Evolutionary conservation across 2,113 vertebrate species (phyloP), one percentile per base, ranked within the genome.

Genomic region (Pachyramphus minor): DNA sequence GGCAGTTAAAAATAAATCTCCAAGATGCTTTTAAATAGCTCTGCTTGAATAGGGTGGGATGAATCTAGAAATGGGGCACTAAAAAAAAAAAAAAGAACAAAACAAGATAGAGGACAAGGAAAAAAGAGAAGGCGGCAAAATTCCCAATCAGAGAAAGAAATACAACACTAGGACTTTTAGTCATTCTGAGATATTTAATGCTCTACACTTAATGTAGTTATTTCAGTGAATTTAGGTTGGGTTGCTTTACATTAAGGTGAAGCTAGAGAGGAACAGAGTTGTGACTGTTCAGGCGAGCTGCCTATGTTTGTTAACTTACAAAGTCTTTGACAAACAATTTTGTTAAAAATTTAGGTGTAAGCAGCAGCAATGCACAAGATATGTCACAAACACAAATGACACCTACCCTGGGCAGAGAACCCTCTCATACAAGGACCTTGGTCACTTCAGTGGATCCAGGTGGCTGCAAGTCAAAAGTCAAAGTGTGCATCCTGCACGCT

Each of bases 1-100:
- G 56, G 69, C 64, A 68, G 89, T 64, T 84, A 88, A 94, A 97
- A 94, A 97, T 96, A 95, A 79, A 89, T 31, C 30, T 77, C 45
- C 39, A n/a, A 11, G 39, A 56, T 64, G n/a, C 25, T 72, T 89
- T 45, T 8, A 35, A 88, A 72, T 68, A 60, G 35, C 28, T 49
- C 73, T 88, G n/a, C 64, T 90, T 39, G 1, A n/a, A 50, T 55
- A 37, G 3, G 4, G 4, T 22, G 27, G 52, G 53, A 33, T 22
- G 78, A 77, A 63, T 27, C 28, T 59, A 33, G 63, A 72, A 82
- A 31, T 1, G 1, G 12, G 31, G 12, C 13, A 18, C n/a, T 50
- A 28, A 62, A n/a, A 12, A 6, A 27, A 9, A 50, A 50, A 50
- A 25, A 52, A 52, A 62, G 25, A 27, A 20, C 9, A 37, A 6